These are phyloP conservation scores for Percina caprodes DNA, from an alignment of 2,113 vertebrate genomes.

Conservation along the genomic window DNA sequence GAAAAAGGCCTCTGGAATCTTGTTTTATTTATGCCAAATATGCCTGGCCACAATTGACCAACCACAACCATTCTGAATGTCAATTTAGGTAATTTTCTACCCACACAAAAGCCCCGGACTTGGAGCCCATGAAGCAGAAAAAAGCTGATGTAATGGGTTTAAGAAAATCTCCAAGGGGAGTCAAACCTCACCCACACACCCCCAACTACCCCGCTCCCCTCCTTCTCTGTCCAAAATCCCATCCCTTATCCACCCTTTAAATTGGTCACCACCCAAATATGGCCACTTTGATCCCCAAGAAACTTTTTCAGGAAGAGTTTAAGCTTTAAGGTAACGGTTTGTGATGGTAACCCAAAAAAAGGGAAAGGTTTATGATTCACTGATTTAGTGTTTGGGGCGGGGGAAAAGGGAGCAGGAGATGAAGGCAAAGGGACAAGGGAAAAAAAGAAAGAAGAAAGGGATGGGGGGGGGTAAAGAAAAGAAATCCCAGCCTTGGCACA, in stretches of 20 bases:
- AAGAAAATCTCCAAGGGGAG: conserved; percentile 83
- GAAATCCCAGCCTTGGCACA: conserved; percentile 80
- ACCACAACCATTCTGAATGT: conserved; percentile 72
- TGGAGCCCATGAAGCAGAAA: conserved; percentile 81
- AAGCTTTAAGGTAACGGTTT: conserved; percentile 38
- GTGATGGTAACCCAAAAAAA: conserved; percentile 20
- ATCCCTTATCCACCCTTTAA: conserved; percentile 22
- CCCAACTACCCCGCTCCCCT: conserved; percentile 13
- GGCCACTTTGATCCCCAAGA: conserved; percentile 39
- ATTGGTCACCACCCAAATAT: conserved; percentile 49
- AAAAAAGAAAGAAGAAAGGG: conserved; percentile 42
- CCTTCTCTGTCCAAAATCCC: conserved; percentile 42
- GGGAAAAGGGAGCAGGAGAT: conserved; percentile 67
- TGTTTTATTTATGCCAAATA: conserved; percentile 73
- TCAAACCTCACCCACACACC: conserved; percentile 65
- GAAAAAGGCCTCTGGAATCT: conserved; percentile 56
- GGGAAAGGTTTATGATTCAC: conserved; percentile 69
- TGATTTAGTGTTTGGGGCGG: conserved; percentile 71
- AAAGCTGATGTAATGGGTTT: conserved; percentile 86
- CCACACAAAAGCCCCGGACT: conserved; percentile 78
- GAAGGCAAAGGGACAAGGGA: conserved; percentile 61
- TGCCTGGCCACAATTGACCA: conserved; percentile 70
- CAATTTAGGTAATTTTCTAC: conserved; percentile 85
- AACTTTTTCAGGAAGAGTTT: conserved; percentile 11
- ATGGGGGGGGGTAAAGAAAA: conserved; percentile 61